Conservation (phyloP, 2,888 invertebrate species). For the Andrena bucephala region DNA sequence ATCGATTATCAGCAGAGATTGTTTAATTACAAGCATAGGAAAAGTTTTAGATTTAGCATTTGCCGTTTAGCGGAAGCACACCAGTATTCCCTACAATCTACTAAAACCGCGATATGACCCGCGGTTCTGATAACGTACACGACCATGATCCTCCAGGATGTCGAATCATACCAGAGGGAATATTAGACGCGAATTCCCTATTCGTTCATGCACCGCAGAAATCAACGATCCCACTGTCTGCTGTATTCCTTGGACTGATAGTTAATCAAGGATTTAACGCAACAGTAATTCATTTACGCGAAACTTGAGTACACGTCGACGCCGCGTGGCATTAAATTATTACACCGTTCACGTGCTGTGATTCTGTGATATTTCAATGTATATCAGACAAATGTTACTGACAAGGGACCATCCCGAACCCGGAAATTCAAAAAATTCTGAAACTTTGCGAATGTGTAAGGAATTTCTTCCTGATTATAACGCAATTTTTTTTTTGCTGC, state of each 20-base stretch:
- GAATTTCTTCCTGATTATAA: too few relatives aligned
- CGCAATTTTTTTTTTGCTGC: too few relatives aligned
- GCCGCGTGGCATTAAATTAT: neutral
- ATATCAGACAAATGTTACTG: too few relatives aligned
- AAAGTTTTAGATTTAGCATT: neutral
- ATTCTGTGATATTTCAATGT: neutral
- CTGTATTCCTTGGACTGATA: neutral
- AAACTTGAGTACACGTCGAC: neutral
- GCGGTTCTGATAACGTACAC: neutral
- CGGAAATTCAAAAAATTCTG: too few relatives aligned
- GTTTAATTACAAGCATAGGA: neutral
- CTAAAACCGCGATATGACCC: neutral
- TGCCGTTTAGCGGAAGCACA: neutral
- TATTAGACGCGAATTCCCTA: neutral
- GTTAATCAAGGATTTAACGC: neutral
- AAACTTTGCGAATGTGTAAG: too few relatives aligned
- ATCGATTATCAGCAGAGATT: constrained; percentile 1
- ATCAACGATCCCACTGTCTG: neutral
- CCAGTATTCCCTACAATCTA: neutral
- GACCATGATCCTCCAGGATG: neutral
- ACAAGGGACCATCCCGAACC: too few relatives aligned
- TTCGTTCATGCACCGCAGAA: neutral
- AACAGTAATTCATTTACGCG: neutral
- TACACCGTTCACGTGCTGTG: neutral
- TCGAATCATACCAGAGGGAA: neutral